Evolutionary conservation across 2,113 vertebrate species (phyloP).

Genomic region (Podarcis raffonei): DNA sequence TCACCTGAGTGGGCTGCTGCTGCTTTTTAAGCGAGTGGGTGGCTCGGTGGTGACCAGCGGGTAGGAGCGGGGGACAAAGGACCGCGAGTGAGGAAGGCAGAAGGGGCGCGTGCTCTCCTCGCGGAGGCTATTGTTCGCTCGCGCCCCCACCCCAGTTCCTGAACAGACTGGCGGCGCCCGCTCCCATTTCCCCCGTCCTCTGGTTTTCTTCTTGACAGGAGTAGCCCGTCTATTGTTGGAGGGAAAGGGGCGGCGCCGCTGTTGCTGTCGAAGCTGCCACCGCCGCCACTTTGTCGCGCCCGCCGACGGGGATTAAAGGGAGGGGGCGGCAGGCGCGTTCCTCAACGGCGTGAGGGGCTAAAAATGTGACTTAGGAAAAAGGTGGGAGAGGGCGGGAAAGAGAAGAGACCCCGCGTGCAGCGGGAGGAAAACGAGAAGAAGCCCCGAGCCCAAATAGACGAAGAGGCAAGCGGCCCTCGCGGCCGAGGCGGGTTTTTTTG

Average conservation of each 20-base stretch:
- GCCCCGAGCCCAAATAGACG: background rate
- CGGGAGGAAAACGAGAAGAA: background rate
- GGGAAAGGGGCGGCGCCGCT: constrained; percentile 55
- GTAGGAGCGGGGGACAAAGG: constrained; percentile 3
- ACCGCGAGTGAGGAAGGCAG: background rate
- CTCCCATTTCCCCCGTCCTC: background rate
- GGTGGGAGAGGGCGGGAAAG: background rate
- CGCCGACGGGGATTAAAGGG: background rate
- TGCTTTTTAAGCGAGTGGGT: background rate
- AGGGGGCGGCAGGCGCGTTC: background rate
- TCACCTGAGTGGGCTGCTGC: background rate
- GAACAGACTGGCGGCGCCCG: background rate
- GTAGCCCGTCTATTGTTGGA: constrained; percentile 52
- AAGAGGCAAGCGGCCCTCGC: background rate
- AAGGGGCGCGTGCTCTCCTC: background rate
- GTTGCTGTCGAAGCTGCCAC: background rate
- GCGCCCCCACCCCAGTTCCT: background rate
- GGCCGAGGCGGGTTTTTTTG: background rate
- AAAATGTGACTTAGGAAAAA: background rate
- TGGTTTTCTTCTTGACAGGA: constrained; percentile 17
- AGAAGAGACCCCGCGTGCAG: no score
- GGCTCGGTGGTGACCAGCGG: background rate
- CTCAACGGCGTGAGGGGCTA: no score
- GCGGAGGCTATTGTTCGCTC: constrained; percentile 4
- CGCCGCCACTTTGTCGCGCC: background rate